Evolutionary conservation across 2,888 invertebrate species (phyloP), one percentile per base, ranked within the genome.

Genomic region (Bombylius major): DNA sequence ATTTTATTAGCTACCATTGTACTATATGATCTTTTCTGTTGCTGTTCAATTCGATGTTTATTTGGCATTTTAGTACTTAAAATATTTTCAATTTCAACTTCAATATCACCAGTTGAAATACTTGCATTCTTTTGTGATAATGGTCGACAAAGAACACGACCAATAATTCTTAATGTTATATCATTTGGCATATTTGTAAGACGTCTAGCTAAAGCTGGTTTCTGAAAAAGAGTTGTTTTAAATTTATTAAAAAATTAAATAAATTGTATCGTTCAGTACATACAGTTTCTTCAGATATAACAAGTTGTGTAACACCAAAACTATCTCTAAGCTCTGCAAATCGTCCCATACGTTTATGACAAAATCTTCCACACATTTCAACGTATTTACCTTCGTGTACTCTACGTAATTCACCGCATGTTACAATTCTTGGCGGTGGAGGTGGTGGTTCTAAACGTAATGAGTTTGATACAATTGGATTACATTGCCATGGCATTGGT

Each of bases 261-360:
- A 47, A 48, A 13, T 42, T 42, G 14, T 23, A 23, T 23, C 23
- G 23, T 23, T 23, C 23, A 4, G 11, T 8, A 50, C 13, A 54
- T 60, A 66, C 68, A 59, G 67, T 69, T 55, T 72, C 72, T 54
- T 72, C 71, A 33, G 67, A 62, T 23, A 73, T 68, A 8, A 80
- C 71, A 49, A 83, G 68, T 67, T 86, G 86, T 12, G 79, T 79
- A 5, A 73, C 68, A 5, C 85, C 86, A 64, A 79, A 77, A 8
- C 78, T 72, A 70, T 86, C 86, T 53, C 82, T 70, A 1, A 87
- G 65, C 42, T 82, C 77, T 1, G 83, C 68, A 66, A 86, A 84
- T 34, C 76, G 74, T 4, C 77, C 75, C 46, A 79, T 70, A 8
- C 84, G 73, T 59, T 79, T 77, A 65, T 77, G 79, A 53, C 81